Evolutionary conservation across 1,140 invertebrate genomes (phyloP), one percentile per base, ranked within the genome.

Genomic region (Musca vetustissima): DNA sequence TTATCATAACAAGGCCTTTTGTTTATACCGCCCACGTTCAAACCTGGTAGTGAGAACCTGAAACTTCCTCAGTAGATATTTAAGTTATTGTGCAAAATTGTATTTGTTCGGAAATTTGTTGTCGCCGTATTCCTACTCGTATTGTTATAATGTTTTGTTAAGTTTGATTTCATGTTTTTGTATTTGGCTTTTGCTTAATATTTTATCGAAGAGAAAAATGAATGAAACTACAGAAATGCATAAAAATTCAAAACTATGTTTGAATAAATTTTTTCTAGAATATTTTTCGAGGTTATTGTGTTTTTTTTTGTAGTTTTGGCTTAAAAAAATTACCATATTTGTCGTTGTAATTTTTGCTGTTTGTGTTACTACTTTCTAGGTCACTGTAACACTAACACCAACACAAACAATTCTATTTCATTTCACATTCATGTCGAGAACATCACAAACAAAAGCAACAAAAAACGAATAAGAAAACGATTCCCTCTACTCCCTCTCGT

Each of bases 301-400:
- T n/a, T n/a, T 43, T 6, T 28, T 28, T 3, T 28, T 28, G 28
- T 28, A 4, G 28, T 28, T 28, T 43, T 43, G 36, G 11, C 36
- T 43, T 13, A 43, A 4, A 43, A 43, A 43, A 9, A 43, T 43
- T 43, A 43, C 36, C 36, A 61, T 61, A 61, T 61, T 36, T 61
- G 57, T 61, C 57, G 57, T 61, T 61, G 32, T 61, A 43, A 61
- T 61, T 61, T 59, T 28, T 28, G 55, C 21, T 43, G 36, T 43
- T 43, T 43, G 36, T 43, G 36, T 43, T 9, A 43, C 36, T 9
- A 13, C 36, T 43, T 61, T 61, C 57, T 61, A 61, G 57, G 57
- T 61, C 57, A 61, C 28, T 61, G 36, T 61, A 61, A 61, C 57
- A 61, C 28, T 21, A 61, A 61, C 36, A 36, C 57, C 19, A 19